phyloP scores from a whole-genome alignment of 2,797 vertebrate species.

The Cyclopterus lumpus region DNA sequence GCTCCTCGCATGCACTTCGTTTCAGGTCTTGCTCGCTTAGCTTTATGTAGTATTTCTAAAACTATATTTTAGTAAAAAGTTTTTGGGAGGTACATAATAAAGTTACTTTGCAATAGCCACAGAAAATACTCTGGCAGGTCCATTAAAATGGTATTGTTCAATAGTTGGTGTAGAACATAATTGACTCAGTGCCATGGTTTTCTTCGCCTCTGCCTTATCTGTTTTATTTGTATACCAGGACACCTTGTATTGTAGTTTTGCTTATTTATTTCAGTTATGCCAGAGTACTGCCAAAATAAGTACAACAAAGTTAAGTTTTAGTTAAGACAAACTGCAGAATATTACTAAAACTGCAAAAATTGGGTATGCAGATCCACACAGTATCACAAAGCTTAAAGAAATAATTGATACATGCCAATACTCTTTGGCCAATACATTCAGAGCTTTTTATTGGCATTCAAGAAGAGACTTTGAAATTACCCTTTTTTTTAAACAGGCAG shows the following conservation, averaged over 20 bases:
- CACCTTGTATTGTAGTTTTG: not conserved
- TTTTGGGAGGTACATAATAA: not conserved
- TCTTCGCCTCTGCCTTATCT: not conserved
- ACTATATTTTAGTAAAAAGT: not conserved
- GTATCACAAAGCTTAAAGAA: not conserved
- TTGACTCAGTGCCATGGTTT: not conserved
- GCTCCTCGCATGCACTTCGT: conserved; percentile 17
- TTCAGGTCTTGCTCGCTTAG: not conserved
- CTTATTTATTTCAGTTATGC: not conserved
- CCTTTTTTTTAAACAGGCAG: conserved; percentile 19
- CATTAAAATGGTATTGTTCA: not conserved
- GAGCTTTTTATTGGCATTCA: conserved; percentile 8
- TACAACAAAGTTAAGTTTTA: not conserved
- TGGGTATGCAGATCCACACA: not conserved
- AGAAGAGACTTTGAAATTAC: not conserved
- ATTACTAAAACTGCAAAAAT: not conserved
- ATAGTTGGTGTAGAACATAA: not conserved
- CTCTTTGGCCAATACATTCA: not conserved
- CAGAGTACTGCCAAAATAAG: not conserved
- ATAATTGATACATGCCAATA: not conserved
- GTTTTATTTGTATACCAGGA: not conserved
- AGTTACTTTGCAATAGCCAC: not conserved
- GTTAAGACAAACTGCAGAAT: not conserved
- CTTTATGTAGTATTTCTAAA: not conserved
- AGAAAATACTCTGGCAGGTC: not conserved